Evolutionary conservation across 1,140 invertebrate genomes (phyloP).

Genomic region (Drosophila chauvacae): DNA sequence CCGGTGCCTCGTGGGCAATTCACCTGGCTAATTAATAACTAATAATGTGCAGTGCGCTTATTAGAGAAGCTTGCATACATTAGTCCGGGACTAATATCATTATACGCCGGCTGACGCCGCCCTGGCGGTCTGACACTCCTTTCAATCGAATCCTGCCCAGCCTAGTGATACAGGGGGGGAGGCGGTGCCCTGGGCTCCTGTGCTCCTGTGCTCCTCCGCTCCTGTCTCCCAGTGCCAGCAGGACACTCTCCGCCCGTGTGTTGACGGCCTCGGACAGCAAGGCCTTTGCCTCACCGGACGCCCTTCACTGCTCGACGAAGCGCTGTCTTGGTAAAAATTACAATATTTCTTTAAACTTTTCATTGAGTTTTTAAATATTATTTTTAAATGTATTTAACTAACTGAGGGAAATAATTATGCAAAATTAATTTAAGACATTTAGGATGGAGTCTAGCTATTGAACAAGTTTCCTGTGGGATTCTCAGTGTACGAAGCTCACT

Average conservation of each 20-base stretch:
- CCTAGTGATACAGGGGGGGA: no score
- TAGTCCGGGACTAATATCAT: conserved; percentile 74
- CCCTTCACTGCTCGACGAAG: background rate
- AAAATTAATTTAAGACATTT: background rate
- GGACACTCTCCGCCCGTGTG: background rate
- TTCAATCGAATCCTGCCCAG: background rate
- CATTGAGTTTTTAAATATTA: background rate
- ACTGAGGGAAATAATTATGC: background rate
- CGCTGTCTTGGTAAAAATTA: background rate
- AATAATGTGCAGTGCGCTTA: conserved; percentile 82
- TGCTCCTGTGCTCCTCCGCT: background rate
- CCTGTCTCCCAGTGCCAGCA: background rate
- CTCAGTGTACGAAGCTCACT: conserved; percentile 15
- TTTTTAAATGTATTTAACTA: background rate
- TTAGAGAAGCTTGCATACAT: conserved; percentile 74
- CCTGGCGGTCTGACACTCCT: background rate
- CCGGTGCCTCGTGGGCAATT: conserved; percentile 40
- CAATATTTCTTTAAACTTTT: background rate
- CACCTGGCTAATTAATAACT: conserved; percentile 78
- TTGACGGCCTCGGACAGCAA: conserved; percentile 8
- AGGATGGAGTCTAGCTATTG: background rate
- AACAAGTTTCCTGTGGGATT: background rate
- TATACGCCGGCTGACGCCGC: conserved; percentile 40
- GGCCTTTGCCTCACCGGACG: background rate
- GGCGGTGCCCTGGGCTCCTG: no score